Evolutionary conservation across 2,888 invertebrate species (phyloP).

Genomic region (Chalcosyrphus nemorum): DNA sequence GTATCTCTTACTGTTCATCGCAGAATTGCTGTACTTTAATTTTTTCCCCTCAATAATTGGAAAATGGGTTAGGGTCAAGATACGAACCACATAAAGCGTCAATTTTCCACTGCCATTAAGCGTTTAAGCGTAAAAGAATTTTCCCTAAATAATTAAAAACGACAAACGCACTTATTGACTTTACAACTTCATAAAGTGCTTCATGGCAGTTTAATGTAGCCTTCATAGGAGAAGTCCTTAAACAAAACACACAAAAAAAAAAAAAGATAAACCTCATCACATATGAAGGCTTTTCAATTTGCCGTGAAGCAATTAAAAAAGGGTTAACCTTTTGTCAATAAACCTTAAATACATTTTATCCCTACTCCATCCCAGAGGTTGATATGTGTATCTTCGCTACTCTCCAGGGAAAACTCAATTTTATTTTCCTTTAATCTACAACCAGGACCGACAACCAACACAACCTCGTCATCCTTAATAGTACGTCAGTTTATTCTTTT

Average conservation of each 20-base stretch:
- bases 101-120: too few relatives aligned
- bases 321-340: neutral
- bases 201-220: neutral
- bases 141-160: neutral
- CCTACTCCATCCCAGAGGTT: too few relatives aligned
- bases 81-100: too few relatives aligned
- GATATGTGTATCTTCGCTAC: neutral
- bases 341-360: neutral
- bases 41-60: too few relatives aligned
- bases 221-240: neutral
- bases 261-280: slow-evolving; percentile 3
- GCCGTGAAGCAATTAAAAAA: neutral
- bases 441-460: neutral
- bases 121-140: too few relatives aligned
- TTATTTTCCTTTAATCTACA: neutral
- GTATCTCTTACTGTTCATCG: too few relatives aligned
- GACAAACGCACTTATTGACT: neutral
- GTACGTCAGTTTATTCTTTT: slow-evolving; percentile 4
- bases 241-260: too few relatives aligned
- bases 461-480: neutral
- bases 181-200: neutral
- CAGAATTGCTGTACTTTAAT: too few relatives aligned
- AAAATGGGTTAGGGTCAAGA: too few relatives aligned
- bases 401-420: neutral
- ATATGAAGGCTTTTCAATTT: slow-evolving; percentile 7